Base-by-base conservation (phyloP, 2,797 vertebrate genomes). In the Novumbra hubbsi region DNA sequence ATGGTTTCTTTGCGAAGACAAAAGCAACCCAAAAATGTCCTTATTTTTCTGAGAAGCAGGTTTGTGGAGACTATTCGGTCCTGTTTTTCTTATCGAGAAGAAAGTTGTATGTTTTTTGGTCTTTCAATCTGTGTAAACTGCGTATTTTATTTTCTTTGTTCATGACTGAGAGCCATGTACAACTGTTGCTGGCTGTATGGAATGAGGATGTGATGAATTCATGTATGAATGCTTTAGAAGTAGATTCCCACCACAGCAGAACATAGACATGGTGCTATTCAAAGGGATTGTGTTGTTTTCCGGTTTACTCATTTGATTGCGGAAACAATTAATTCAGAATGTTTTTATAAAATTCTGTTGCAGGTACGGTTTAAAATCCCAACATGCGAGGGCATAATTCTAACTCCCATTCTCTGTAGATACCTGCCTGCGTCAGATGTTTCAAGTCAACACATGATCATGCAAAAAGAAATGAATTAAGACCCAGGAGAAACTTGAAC, bases 401-500 rank as follows among this genome's bases (percentile, higher is more conserved):
- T 52, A 50, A 50, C 68, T 70, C 49, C 11, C 4, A 24, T 63
- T 72, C 74, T 82, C 74, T 74, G 76, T 88, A 88, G 66, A 88
- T 89, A 86, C 55, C 41, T 75, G 74, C 65, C 57, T 77, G 52
- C 72, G 60, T 45, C 60, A 30, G 12, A 76, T 41, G 38, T 52
- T 24, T 14, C 30, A 32, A 24, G 16, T 82, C 75, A 72, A 76
- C 84, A 76, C 79, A 84, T 70, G 74, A 81, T 48, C 80, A 71
- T 77, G 72, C 63, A 77, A 73, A 77, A 76, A 34, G 48, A 76
- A 76, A 76, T 73, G 76, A 83, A 85, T 83, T 86, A 81, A 74
- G 78, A 88, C 81, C 84, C 89, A 90, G 88, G 78, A 80, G 66
- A 88, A 89, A 91, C 87, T 89, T 89, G 87, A 91, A 92, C 77